phyloP scores from a whole-genome alignment of 30 jellyfish, hydroid and myxozoan species.

The Sanderia malayensis region DNA sequence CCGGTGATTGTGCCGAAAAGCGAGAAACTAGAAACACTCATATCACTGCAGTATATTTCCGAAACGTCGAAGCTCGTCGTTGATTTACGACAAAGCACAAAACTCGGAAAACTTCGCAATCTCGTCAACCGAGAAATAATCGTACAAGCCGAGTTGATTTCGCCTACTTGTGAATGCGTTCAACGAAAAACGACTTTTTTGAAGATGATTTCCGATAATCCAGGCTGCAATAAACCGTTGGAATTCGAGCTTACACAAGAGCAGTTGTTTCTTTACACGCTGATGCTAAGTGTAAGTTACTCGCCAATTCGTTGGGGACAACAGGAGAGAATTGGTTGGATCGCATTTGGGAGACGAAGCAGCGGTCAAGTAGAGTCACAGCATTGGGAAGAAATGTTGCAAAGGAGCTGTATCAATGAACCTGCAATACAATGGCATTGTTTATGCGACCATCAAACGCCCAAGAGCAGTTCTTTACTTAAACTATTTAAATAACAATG shows the following conservation, averaged over 20 bases:
- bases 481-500: constrained; percentile 57
- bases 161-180: constrained; percentile 93
- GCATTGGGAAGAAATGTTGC: constrained; percentile 97
- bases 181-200: constrained; percentile 91
- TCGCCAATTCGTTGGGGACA: constrained; percentile 92
- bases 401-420: constrained; percentile 70
- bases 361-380: constrained; percentile 98
- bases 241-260: constrained; percentile 81
- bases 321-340: constrained; percentile 98
- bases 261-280: constrained; percentile 78
- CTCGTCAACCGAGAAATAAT: constrained; percentile 81
- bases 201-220: constrained; percentile 78
- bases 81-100: constrained; percentile 84
- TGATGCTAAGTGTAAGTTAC: constrained; percentile 93
- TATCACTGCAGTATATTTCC: constrained; percentile 85
- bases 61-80: constrained; percentile 74
- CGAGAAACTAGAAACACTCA: constrained; percentile 79
- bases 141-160: constrained; percentile 89
- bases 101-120: constrained; percentile 78
- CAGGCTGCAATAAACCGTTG: constrained; percentile 88
- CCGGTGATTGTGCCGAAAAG: constrained; percentile 94
- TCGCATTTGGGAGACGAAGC: constrained; percentile 90
- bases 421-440: constrained; percentile 99
- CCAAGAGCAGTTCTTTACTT: constrained; percentile 66
- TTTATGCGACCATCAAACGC: constrained; percentile 85